Percentiles rank a stretch among this genome's conserved stretches.
Evolutionary conservation across 2,888 invertebrate species (phyloP).

Genomic region (Lithophane leautieri): DNA sequence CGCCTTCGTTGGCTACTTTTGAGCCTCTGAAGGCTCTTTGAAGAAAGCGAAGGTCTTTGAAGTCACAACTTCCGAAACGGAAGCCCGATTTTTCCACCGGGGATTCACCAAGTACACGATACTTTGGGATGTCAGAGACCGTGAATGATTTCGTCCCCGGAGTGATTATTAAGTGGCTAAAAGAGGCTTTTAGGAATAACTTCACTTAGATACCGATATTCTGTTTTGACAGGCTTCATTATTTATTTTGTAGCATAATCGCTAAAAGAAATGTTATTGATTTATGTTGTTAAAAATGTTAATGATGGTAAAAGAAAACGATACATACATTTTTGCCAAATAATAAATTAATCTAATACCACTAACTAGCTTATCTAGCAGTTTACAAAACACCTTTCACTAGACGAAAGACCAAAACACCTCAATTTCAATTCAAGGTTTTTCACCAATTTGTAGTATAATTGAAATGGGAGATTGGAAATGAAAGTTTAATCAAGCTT

Average conservation of each 20-base stretch:
- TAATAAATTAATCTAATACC: neutral
- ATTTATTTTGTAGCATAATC: conserved; percentile 7
- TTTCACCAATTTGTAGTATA: conserved; percentile 6
- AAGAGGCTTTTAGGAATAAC: conserved; percentile 12
- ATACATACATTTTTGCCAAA: too few species aligned
- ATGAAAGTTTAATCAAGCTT: conserved; percentile 17
- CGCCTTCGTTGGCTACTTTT: conserved; percentile 58
- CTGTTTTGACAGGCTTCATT: conserved; percentile 11
- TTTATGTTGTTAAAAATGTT: too few species aligned
- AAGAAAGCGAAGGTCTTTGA: too few species aligned
- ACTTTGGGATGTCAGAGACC: conserved; percentile 35
- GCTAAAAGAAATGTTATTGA: too few species aligned
- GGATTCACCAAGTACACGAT: conserved; percentile 57
- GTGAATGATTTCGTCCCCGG: conserved; percentile 54
- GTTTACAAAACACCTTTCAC: neutral
- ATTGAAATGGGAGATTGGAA: conserved; percentile 15
- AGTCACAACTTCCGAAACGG: conserved; percentile 54
- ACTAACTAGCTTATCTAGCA: neutral
- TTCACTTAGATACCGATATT: neutral
- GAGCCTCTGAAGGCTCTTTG: conserved; percentile 46
- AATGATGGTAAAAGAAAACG: too few species aligned
- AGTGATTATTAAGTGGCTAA: conserved; percentile 43
- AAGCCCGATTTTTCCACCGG: conserved; percentile 57
- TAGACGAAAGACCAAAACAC: neutral
- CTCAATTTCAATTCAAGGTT: neutral